These are phyloP conservation scores for Morone saxatilis DNA, from an alignment of 2,113 vertebrate genomes.

Conservation along the genomic window DNA sequence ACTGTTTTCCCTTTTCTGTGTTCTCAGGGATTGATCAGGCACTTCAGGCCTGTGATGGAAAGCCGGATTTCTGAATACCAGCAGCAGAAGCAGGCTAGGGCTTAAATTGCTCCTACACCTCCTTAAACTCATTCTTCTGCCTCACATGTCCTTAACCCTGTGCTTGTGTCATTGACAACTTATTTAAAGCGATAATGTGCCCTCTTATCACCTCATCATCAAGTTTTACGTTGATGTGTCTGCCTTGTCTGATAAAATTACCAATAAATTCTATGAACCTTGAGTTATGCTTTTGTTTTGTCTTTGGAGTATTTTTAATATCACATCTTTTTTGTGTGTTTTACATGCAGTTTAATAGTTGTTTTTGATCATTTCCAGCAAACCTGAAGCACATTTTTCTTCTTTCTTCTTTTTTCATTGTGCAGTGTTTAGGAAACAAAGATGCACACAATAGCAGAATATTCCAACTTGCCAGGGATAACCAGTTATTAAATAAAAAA, in stretches of 20 bases:
- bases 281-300: background rate
- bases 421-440: background rate
- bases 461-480: background rate
- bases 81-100: conserved; percentile 78
- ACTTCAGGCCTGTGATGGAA: conserved; percentile 87
- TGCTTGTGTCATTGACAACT: conserved; percentile 49
- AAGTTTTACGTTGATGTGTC: conserved; percentile 52
- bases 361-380: background rate
- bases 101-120: conserved; percentile 48
- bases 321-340: background rate
- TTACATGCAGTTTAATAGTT: background rate
- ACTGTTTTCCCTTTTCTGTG: background rate
- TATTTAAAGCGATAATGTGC: conserved; percentile 76
- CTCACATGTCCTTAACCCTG: conserved; percentile 1
- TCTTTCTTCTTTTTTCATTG: background rate
- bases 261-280: conserved; percentile 77
- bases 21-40: conserved; percentile 84
- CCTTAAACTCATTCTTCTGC: background rate
- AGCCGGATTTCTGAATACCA: conserved; percentile 80
- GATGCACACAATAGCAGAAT: background rate
- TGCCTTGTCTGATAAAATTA: conserved; percentile 55
- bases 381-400: background rate
- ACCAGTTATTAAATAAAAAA: no score
- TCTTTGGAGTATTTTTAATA: background rate
- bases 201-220: conserved; percentile 41